Conservation (phyloP, 1,140 invertebrate genomes). For the Drosophila trapezifrons region DNA sequence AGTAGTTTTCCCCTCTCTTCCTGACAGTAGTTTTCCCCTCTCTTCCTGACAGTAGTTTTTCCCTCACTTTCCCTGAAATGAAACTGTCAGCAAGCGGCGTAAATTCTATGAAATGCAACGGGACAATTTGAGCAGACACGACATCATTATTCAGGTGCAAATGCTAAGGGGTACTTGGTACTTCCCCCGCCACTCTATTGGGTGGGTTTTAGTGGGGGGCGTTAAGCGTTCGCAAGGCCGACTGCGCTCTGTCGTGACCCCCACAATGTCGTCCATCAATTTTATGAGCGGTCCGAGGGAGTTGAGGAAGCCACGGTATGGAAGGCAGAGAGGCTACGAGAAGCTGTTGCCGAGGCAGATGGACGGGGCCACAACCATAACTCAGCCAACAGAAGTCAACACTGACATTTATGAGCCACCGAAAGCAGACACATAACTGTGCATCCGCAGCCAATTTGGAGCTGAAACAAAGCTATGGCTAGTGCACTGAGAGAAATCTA, state of each 20-base stretch:
- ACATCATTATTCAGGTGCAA: constrained; percentile 68
- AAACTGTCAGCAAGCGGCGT: constrained; percentile 58
- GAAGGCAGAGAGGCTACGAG: neutral
- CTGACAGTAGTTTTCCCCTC: constrained; percentile 14
- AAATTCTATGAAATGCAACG: constrained; percentile 39
- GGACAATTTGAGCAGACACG: constrained; percentile 48
- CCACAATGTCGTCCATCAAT: constrained; percentile 42
- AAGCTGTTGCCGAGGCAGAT: constrained; percentile 21
- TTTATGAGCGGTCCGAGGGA: constrained; percentile 42
- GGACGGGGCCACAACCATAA: constrained; percentile 35
- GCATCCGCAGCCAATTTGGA: constrained; percentile 30
- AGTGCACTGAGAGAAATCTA: constrained; percentile 8
- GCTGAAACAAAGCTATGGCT: neutral
- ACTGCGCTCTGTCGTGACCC: constrained; percentile 22
- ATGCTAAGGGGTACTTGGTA: constrained; percentile 22
- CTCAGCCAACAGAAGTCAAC: constrained; percentile 30
- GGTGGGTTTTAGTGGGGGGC: constrained; percentile 8
- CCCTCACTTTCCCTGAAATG: constrained; percentile 48
- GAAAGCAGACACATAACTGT: constrained; percentile 33
- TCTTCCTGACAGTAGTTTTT: constrained; percentile 5
- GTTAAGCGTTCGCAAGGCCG: constrained; percentile 27
- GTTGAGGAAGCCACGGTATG: constrained; percentile 18
- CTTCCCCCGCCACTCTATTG: neutral
- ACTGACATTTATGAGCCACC: constrained; percentile 56
- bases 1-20: constrained; percentile 24